These are phyloP conservation scores for Sarcoramphus papa DNA, from an alignment of 2,797 vertebrate species.

Conservation along the genomic window DNA sequence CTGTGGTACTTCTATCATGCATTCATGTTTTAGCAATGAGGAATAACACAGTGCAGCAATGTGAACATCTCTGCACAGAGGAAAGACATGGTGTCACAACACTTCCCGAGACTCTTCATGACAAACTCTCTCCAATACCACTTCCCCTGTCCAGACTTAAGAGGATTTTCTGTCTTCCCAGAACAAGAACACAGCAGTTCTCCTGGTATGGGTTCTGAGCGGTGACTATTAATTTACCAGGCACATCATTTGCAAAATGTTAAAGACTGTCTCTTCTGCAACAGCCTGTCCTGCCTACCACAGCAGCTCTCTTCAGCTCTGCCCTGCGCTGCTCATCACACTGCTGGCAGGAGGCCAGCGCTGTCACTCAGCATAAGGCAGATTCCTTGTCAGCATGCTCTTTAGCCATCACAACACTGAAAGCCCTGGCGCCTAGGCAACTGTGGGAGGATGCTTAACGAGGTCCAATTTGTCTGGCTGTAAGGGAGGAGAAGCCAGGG, in stretches of 20 bases:
- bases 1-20: accelerated
- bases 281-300: not conserved
- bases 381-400: not conserved
- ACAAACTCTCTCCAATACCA: accelerated
- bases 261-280: accelerated
- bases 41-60: accelerated
- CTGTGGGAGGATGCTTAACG: slow-evolving; percentile 25
- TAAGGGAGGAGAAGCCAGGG: not conserved
- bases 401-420: slow-evolving; percentile 1
- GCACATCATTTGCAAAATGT: accelerated
- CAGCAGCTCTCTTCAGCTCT: not conserved
- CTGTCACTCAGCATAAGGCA: slow-evolving; percentile 35
- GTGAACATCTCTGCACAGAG: accelerated
- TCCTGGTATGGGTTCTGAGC: accelerated
- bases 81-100: accelerated
- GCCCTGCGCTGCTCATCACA: not conserved
- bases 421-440: slow-evolving; percentile 53
- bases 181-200: too few relatives aligned
- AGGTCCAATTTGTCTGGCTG: slow-evolving; percentile 47
- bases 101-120: accelerated
- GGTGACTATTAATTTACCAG: accelerated
- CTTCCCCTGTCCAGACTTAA: accelerated
- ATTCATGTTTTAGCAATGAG: accelerated
- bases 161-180: not conserved
- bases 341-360: not conserved